Base-by-base conservation (phyloP, 2,888 invertebrate genomes). In the Tanypteryx hageni region DNA sequence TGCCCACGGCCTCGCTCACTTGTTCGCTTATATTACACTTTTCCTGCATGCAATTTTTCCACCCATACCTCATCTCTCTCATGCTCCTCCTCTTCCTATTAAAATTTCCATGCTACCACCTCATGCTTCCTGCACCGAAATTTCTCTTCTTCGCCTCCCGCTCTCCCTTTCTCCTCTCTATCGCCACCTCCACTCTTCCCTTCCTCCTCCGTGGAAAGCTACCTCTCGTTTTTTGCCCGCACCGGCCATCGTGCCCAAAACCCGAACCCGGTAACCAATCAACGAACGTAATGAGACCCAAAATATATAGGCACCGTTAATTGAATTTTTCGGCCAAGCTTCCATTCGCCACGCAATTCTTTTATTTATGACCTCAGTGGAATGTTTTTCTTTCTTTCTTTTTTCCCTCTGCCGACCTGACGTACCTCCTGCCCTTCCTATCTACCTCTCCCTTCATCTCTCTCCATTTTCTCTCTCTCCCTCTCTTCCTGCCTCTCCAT, bases 241-340 rank as follows among this genome's bases (percentile, higher is more conserved):
- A 76, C 22, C 76, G 44, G 44, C 44, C 44, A 44, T 3, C 44
- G 44, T 44, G 44, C 44, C 44, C 44, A 44, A 44, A 76, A 76
- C 22, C 27, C 76, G 76, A 76, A 76, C 76, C 14, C 76, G 76
- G 76, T 76, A 27, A 27, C 76, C 76, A 76, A 76, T 76, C 76
- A 27, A 76, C 11, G 22, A 27, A 76, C 76, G 76, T 76, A 76
- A 76, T 76, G 76, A 76, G 76, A 76, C 76, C 76, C 76, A 76
- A 76, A 76, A 76, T 76, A 76, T 76, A 76, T 76, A 9, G 76
- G 76, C 11, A 11, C 76, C 76, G 22, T 76, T 76, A 76, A 76
- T 76, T 76, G 76, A 76, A 76, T 27, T 27, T 76, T 76, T 76
- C 76, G 76, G 13, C 76, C 76, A 22, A 11, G 9, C 68, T 18